Base-by-base conservation (phyloP, 37 sponge, comb jelly and placozoan species). In the Bolinopsis microptera region DNA sequence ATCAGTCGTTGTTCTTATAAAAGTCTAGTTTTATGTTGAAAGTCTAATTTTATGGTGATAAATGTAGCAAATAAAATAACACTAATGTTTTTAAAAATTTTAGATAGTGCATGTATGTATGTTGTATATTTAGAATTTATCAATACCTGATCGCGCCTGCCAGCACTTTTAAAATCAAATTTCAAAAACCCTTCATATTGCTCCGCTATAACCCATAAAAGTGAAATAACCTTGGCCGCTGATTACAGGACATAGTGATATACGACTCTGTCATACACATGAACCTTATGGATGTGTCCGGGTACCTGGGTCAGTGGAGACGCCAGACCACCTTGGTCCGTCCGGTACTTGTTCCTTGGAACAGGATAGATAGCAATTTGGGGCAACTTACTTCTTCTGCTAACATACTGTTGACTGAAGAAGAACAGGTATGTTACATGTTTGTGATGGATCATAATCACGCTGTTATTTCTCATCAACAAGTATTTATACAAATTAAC, bases 211-310 rank as follows among this genome's bases (percentile, higher is more conserved):
- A n/a, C n/a, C n/a, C n/a, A n/a, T n/a, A n/a, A n/a, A n/a, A n/a
- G n/a, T n/a, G n/a, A n/a, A n/a, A n/a, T n/a, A n/a, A n/a, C n/a
- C n/a, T n/a, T n/a, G n/a, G n/a, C n/a, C n/a, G n/a, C n/a, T n/a
- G n/a, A n/a, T n/a, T n/a, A n/a, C 80, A 77, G 80, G 80, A 77
- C 18, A 1, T 77, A 22, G 33, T 77, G 3, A 36, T 77, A 18
- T 34, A 77, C 36, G 80, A 77, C 36, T 77, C 80, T 22, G 80
- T 77, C 80, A 31, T 77, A 5, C 80, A 77, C 36, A 77, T 77
- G 80, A 1, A 77, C 22, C 18, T 32, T 2, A 36, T 36, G 34
- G 80, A 77, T 32, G 80, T 77, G 34, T 77, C 80, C 1, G 80
- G 80, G 3, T 77, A 77, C 21, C 36, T 36, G 35, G 80, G 80